Evolutionary conservation across 2,797 vertebrate genomes (phyloP).

Genomic region (Notoglanidium macrostoma): DNA sequence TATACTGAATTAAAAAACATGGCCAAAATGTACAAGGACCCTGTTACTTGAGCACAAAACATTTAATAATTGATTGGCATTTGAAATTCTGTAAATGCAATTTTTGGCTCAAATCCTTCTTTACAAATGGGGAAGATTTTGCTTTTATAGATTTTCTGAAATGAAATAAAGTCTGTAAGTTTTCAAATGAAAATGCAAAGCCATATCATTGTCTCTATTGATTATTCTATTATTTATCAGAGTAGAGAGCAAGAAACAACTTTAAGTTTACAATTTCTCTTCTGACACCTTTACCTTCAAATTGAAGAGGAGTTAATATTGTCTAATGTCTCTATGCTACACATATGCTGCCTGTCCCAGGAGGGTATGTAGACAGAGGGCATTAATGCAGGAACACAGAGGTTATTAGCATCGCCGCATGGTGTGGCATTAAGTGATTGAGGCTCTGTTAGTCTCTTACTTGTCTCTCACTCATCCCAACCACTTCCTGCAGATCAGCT

Average conservation of each 20-base stretch:
- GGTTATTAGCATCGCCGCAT: slow-evolving; percentile 81
- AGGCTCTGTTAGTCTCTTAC: slow-evolving; percentile 70
- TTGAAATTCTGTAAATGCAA: background rate
- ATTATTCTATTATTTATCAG: background rate
- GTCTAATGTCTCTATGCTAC: slow-evolving; percentile 6
- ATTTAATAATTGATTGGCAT: background rate
- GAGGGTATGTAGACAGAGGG: slow-evolving; percentile 69
- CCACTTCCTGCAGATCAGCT: slow-evolving; percentile 67
- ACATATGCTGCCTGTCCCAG: slow-evolving; percentile 22
- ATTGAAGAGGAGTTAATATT: background rate
- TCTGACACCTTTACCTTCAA: slow-evolving; percentile 3
- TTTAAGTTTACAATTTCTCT: background rate
- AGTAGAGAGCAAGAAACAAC: background rate
- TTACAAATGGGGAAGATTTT: background rate
- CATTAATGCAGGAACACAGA: slow-evolving; percentile 82
- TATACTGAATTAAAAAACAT: background rate
- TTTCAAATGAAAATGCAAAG: background rate
- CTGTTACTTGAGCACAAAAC: background rate
- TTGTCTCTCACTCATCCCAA: slow-evolving; percentile 69
- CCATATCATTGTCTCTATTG: background rate
- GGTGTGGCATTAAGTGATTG: slow-evolving; percentile 80
- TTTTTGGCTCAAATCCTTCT: background rate
- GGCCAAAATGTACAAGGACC: background rate
- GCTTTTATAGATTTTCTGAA: background rate
- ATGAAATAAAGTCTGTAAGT: background rate